phyloP scores from a whole-genome alignment of 1,140 invertebrate genomes.

The Ptiloglossa arizonensis region DNA sequence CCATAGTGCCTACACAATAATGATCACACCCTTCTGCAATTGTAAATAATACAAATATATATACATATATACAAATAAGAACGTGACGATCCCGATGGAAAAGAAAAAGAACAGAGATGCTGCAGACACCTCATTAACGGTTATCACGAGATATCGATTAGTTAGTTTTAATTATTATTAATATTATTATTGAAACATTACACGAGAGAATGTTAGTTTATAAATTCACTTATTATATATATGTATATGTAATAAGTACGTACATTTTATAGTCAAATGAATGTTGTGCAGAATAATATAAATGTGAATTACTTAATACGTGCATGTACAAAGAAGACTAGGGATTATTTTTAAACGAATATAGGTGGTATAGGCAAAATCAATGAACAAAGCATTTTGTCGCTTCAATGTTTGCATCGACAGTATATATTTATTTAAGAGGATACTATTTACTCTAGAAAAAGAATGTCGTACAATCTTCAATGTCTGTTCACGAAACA shows the following conservation, averaged over 20 bases:
- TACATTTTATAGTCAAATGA: constrained; percentile 53
- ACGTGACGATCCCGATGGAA: constrained; percentile 35
- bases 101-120: constrained; percentile 53
- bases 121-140: constrained; percentile 64
- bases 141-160: constrained; percentile 63
- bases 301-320: neutral
- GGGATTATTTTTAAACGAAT: neutral
- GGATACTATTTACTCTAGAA: neutral
- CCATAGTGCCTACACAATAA: constrained; percentile 82
- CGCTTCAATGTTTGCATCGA: neutral
- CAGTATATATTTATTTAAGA: neutral
- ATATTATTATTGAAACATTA: constrained; percentile 62
- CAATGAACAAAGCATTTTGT: neutral
- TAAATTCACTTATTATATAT: constrained; percentile 70
- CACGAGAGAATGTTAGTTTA: constrained; percentile 73
- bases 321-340: neutral
- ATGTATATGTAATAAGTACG: constrained; percentile 59
- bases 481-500: neutral
- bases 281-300: constrained; percentile 60
- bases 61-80: constrained; percentile 66
- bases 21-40: constrained; percentile 78
- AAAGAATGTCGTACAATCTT: neutral
- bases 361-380: neutral
- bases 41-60: constrained; percentile 81
- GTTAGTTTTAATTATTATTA: constrained; percentile 74